These are phyloP conservation scores for Drosophila tristis DNA, from an alignment of 1,140 invertebrate species.

Conservation along the genomic window DNA sequence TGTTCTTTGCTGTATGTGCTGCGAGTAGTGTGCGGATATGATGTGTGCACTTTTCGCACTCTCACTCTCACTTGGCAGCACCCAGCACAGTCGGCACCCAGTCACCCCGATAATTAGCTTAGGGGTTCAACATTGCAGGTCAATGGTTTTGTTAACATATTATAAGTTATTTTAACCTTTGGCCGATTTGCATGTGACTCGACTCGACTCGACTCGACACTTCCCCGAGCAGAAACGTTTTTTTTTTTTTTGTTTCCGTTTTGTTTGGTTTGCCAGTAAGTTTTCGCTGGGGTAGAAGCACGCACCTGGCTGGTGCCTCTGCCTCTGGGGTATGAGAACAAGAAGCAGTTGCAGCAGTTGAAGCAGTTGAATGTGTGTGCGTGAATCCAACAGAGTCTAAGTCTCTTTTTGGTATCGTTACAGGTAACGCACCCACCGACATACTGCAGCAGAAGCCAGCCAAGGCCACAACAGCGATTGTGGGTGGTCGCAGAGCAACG, in stretches of 20 bases:
- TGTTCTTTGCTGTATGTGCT: too few relatives aligned
- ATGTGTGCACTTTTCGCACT: conserved; percentile 18
- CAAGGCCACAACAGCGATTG: conserved; percentile 68
- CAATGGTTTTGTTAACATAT: conserved; percentile 81
- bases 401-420: not conserved
- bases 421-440: conserved; percentile 79
- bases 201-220: conserved; percentile 8
- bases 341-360: too few relatives aligned
- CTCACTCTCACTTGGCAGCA: not conserved
- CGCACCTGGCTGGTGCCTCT: too few relatives aligned
- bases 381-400: too few relatives aligned
- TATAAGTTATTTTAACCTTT: conserved; percentile 81
- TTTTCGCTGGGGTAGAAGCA: conserved; percentile 1
- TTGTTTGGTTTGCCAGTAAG: conserved; percentile 23
- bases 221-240: not conserved
- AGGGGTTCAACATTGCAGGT: conserved; percentile 75
- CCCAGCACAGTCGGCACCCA: conserved; percentile 36
- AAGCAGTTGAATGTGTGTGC: too few relatives aligned
- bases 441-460: conserved; percentile 76
- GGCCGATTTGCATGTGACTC: conserved; percentile 66
- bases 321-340: too few relatives aligned
- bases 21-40: too few relatives aligned
- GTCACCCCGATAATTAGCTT: conserved; percentile 77
- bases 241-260: not conserved
- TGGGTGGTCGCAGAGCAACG: conserved; percentile 60